These are phyloP conservation scores for Mormyrus iriodes DNA, from an alignment of 2,113 vertebrate species.

Conservation along the genomic window DNA sequence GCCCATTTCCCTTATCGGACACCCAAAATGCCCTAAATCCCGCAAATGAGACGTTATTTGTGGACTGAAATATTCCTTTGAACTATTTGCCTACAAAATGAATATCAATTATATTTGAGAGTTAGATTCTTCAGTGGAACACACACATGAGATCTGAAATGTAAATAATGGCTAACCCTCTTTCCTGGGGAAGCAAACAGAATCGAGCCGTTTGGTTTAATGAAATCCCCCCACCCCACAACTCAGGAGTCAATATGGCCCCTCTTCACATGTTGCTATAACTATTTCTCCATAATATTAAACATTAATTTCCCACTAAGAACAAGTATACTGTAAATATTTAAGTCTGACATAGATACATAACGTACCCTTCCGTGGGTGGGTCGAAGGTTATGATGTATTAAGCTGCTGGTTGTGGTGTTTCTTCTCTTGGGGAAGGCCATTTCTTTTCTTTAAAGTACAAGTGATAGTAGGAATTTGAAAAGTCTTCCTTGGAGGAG, in stretches of 20 bases:
- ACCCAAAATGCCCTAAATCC: conserved; percentile 36
- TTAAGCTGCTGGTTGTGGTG: neutral
- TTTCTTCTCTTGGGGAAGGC: neutral
- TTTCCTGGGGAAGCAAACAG: conserved; percentile 16
- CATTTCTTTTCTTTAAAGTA: neutral
- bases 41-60: conserved; percentile 38
- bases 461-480: neutral
- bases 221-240: neutral
- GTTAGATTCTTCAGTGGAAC: conserved; percentile 38
- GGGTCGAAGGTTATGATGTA: neutral
- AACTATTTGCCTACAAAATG: conserved; percentile 54
- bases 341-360: neutral
- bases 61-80: conserved; percentile 45
- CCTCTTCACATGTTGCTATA: neutral
- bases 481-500: neutral
- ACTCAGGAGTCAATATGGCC: neutral
- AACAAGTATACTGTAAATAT: conserved; percentile 11
- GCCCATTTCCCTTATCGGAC: conserved; percentile 25
- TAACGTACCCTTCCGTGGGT: neutral
- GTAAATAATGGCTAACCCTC: conserved; percentile 42
- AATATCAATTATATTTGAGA: conserved; percentile 55
- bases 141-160: conserved; percentile 50
- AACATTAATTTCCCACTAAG: conserved; percentile 7
- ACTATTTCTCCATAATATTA: conserved; percentile 11
- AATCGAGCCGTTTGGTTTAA: conserved; percentile 12